A percentile compares a stretch with the other conserved stretches of the same genome.
Conservation (phyloP, 2,113 vertebrate genomes). For the Onychostoma macrolepis region DNA sequence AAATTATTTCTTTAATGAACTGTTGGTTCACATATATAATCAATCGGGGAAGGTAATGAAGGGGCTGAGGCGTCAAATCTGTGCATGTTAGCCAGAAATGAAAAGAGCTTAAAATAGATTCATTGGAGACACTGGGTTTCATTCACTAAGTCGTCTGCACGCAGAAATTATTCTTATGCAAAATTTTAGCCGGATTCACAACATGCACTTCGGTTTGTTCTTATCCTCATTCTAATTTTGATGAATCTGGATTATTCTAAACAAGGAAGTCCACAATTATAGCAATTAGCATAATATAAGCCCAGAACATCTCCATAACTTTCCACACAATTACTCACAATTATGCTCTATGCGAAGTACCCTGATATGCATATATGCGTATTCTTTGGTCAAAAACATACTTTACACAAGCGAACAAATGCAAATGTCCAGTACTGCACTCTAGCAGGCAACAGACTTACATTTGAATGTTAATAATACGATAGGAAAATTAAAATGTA, state of each 20-base stretch:
- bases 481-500: too few relatives aligned
- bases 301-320: not conserved
- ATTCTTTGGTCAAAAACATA: not conserved
- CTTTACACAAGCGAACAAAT: not conserved
- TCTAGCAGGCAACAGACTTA: not conserved
- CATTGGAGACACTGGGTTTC: constrained; percentile 1
- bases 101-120: constrained; percentile 35
- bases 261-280: not conserved
- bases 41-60: constrained; percentile 36
- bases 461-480: not conserved
- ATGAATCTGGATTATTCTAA: not conserved
- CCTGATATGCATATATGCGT: not conserved
- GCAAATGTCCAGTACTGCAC: not conserved
- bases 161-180: not conserved
- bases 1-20: constrained; percentile 51
- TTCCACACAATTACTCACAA: not conserved
- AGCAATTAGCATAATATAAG: not conserved
- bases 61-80: constrained; percentile 8
- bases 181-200: not conserved
- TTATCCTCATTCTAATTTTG: not conserved
- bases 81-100: constrained; percentile 17
- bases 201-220: not conserved
- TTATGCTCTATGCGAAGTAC: too few relatives aligned
- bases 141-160: not conserved
- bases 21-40: constrained; percentile 47